phyloP scores from a whole-genome alignment of 2,113 vertebrate genomes.

The Chlamydotis undulata region DNA sequence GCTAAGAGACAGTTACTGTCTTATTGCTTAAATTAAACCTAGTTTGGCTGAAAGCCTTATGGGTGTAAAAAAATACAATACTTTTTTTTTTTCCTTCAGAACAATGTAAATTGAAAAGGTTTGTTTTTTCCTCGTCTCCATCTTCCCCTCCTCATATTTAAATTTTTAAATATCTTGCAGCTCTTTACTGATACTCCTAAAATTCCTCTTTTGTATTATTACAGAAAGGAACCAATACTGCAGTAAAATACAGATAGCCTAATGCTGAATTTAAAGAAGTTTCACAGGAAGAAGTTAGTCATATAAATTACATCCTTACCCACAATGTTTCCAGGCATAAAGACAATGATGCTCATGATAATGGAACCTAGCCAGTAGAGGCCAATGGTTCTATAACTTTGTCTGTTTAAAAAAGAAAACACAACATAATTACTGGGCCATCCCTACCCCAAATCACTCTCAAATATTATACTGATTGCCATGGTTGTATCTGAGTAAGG shows the following conservation, averaged over 20 bases:
- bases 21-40: background rate
- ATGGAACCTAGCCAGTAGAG: conserved; percentile 95
- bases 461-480: background rate
- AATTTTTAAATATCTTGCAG: background rate
- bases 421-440: background rate
- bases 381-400: conserved; percentile 89
- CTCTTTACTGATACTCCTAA: background rate
- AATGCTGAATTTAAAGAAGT: background rate
- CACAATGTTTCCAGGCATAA: conserved; percentile 92
- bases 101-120: background rate
- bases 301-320: conserved; percentile 79
- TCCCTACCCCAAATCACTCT: background rate
- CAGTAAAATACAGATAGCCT: background rate
- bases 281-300: background rate
- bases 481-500: background rate
- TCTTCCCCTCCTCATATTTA: background rate
- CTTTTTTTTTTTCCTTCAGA: background rate
- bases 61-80: background rate
- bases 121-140: background rate
- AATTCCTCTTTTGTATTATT: background rate
- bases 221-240: background rate
- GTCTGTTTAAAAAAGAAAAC: conserved; percentile 75
- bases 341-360: conserved; percentile 88
- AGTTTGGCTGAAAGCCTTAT: background rate
- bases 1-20: background rate